These are phyloP conservation scores for Pyxicephalus adspersus DNA, from an alignment of 2,113 vertebrate species.

Conservation along the genomic window DNA sequence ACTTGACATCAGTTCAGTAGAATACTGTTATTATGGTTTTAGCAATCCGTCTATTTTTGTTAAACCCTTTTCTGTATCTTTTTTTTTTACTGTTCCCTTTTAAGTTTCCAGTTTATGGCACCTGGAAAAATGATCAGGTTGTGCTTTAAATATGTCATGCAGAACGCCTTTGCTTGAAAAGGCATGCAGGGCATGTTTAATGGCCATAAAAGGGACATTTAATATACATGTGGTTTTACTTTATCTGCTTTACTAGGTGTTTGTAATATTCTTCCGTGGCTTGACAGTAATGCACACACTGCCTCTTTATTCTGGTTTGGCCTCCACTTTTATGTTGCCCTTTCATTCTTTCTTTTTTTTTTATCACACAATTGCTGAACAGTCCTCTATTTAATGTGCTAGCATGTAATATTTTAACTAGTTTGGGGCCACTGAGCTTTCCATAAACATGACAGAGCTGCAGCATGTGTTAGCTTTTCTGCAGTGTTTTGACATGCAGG, in stretches of 20 bases:
- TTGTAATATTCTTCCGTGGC: constrained; percentile 50
- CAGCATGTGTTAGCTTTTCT: constrained; percentile 18
- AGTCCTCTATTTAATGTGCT: constrained; percentile 25
- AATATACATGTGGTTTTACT: constrained; percentile 52
- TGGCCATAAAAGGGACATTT: constrained; percentile 32
- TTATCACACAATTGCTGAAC: constrained; percentile 30
- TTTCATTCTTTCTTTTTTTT: constrained; percentile 28
- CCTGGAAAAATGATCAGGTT: constrained; percentile 35
- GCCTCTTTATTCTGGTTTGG: constrained; percentile 40
- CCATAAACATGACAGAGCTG: constrained; percentile 13
- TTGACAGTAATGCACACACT: constrained; percentile 55
- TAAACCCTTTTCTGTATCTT: not conserved
- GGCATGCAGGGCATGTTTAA: constrained; percentile 12
- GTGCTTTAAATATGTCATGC: constrained; percentile 27
- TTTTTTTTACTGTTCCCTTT: not conserved
- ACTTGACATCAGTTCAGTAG: constrained; percentile 3
- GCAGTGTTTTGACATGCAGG: constrained; percentile 23
- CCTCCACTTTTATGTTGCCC: constrained; percentile 29
- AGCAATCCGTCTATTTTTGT: not conserved
- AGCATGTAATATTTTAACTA: constrained; percentile 49
- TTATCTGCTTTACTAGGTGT: constrained; percentile 55
- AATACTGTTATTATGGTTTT: not conserved
- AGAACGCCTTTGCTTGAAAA: not conserved
- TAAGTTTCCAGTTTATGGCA: constrained; percentile 35
- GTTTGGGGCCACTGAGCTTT: constrained; percentile 32